Base-by-base conservation (phyloP, 1,140 invertebrate genomes). In the Drosophila seguyi region DNA sequence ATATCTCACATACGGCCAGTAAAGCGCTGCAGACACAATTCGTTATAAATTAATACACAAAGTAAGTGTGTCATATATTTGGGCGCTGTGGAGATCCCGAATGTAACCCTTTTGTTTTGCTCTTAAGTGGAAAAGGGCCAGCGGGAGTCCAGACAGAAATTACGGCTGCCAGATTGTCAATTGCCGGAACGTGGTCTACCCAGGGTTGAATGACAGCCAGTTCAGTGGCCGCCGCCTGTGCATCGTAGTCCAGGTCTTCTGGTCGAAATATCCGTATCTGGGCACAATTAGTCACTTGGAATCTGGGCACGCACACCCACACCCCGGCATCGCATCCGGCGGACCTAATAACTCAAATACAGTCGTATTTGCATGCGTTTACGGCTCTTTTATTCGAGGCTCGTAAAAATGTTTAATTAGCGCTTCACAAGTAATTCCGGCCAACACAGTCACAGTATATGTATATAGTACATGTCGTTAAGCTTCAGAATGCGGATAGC, bases 331-430 rank as follows among this genome's bases (percentile, higher is more conserved):
- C 41, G 6, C 53, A 42, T 68, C 20, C 20, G n/a, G 2, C 14
- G 13, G 4, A 5, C 57, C 61, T 11, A 36, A n/a, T n/a, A 20
- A 41, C 65, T 52, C 57, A 56, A 72, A 60, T 61, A 39, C 7
- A 53, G 31, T 22, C 52, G 22, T 42, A 81, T 76, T 61, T 65
- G 50, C 71, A 79, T 75, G 52, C 59, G 58, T 81, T 88, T 79
- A 90, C 68, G 85, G 79, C 62, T 66, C 34, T 79, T 90, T 88
- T 81, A 81, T 90, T 85, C 50, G 65, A 68, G 45, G 77, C 50
- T 34, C 68, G 73, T 90, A 79, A 88, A 90, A 90, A 56, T 63
- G 74, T 81, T 85, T 88, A 88, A 88, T 88, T 85, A 90, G 81
- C 74, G 59, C 58, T 84, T 81, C 61, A 63, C 69, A 69, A 77